Percentiles rank a stretch among this genome's conserved stretches.
Evolutionary conservation across 2,113 vertebrate genomes (phyloP).

Genomic region (Grallaria varia): DNA sequence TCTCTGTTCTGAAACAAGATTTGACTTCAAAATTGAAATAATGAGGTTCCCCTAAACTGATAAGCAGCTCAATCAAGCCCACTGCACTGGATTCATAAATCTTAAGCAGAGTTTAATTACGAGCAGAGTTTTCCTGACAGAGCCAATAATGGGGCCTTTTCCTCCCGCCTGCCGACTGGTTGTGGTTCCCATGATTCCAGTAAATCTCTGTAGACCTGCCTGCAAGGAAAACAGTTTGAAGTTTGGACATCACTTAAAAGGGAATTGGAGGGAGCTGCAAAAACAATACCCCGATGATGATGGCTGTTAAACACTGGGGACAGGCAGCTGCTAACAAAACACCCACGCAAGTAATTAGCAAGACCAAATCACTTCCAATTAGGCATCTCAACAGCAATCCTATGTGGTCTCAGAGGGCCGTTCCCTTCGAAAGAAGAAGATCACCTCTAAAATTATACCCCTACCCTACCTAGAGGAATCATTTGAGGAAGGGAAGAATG

Average conservation of each 20-base stretch:
- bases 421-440: not conserved
- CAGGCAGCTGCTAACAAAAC: not conserved
- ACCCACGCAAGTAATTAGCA: not conserved
- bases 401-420: not conserved
- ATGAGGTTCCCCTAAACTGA: constrained; percentile 33
- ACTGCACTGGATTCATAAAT: not conserved
- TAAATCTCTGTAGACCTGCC: not conserved
- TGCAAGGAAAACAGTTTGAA: constrained; percentile 4
- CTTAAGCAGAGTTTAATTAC: constrained; percentile 1
- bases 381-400: not conserved
- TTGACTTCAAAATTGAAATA: constrained; percentile 65
- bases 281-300: not conserved
- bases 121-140: not conserved
- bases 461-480: not conserved
- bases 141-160: not conserved
- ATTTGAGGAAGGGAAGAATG: not conserved
- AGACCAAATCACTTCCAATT: not conserved
- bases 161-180: not conserved
- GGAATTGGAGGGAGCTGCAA: not conserved
- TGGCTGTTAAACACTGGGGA: not conserved
- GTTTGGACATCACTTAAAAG: not conserved
- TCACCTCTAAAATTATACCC: not conserved
- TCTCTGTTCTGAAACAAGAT: constrained; percentile 31
- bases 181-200: constrained; percentile 18
- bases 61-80: constrained; percentile 42